These are phyloP conservation scores for Empidonax alnorum DNA, from an alignment of 2,113 vertebrate genomes.

Conservation along the genomic window DNA sequence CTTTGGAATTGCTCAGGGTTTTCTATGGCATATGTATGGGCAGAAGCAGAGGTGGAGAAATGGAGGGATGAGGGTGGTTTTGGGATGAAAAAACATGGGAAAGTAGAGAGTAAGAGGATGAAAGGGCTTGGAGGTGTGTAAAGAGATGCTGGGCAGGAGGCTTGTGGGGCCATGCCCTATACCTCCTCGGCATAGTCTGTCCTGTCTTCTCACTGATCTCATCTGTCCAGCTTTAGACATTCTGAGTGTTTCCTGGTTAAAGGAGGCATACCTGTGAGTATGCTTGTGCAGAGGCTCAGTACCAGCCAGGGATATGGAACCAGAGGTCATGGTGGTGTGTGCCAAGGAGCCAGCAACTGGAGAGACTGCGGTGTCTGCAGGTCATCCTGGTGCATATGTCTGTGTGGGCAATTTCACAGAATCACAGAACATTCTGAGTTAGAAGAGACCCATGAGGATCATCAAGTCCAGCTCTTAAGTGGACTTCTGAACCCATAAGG, in stretches of 20 bases:
- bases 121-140: not conserved
- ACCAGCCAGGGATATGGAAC: no score
- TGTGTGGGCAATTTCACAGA: not conserved
- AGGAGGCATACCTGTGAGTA: not conserved
- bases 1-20: not conserved
- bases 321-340: not conserved
- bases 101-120: not conserved
- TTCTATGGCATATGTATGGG: not conserved
- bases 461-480: not conserved
- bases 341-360: not conserved
- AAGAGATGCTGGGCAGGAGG: no score
- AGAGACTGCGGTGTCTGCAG: rapidly evolving
- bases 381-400: rapidly evolving
- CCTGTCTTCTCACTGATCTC: not conserved
- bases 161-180: no score
- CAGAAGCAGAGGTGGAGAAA: not conserved
- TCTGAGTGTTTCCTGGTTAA: not conserved
- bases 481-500: not conserved
- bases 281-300: no score
- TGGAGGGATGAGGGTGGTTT: not conserved
- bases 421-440: not conserved
- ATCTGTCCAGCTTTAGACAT: not conserved
- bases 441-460: not conserved
- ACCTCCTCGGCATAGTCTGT: not conserved
- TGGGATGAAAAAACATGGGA: not conserved